Base-by-base conservation (phyloP, 1,140 invertebrate genomes). In the Notospermus geniculatus region DNA sequence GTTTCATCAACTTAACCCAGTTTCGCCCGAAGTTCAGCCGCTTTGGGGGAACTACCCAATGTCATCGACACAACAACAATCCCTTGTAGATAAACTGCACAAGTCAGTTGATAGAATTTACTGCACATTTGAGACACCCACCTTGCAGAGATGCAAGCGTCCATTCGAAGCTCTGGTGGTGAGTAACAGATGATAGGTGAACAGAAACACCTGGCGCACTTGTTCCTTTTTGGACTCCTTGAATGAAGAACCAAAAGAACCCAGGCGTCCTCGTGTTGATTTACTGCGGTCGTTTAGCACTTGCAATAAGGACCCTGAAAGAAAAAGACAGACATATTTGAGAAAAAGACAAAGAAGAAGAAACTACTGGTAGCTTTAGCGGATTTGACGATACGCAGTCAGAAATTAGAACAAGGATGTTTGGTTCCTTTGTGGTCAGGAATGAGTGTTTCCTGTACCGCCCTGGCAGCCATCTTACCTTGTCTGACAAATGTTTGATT, bases 151-250 rank as follows among this genome's bases (percentile, higher is more conserved):
- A 81, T 94, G 92, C 11, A 96, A 84, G 62, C 91, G 86, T 15
- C 93, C 93, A 64, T 89, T 91, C 9, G 89, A 86, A n/a, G 89
- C 87, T 64, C 90, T 84, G 22, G 89, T 92, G 1, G 91, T 90
- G 17, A 94, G 80, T 60, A 93, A 86, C 63, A 93, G 84, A 78
- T 93, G 90, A 84, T 93, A 92, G 56, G 91, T 91, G 81, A 94
- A 94, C 5, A 94, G 85, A 75, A 91, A 93, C 46, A 91, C 91
- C 73, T 93, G 91, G 0, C 91, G 83, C 2, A 91, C 80, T 0
- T 85, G 82, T 63, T 91, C 89, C 66, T 90, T 90, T 63, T 75
- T 90, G 7, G 86, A 86, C 75, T 75, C 73, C 87, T 74, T 80
- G 71, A 74, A 60, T 64, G 70, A 64, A 17, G 72, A 72, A 60